Evolutionary conservation across 1,140 invertebrate genomes (phyloP).

Genomic region (Vollenhovia emeryi): DNA sequence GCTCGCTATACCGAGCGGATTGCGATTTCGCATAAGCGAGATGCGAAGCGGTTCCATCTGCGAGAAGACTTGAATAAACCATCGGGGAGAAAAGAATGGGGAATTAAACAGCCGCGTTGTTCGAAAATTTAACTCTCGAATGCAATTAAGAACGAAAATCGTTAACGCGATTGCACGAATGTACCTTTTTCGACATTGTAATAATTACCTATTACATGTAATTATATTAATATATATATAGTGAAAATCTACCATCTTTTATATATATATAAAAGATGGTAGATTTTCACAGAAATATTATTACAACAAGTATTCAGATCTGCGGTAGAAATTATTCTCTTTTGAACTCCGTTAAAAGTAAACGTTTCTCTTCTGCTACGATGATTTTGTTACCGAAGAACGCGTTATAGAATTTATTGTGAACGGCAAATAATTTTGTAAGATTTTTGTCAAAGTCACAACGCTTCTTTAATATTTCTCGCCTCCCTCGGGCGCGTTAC

Average conservation of each 20-base stretch:
- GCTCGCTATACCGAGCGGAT: constrained; percentile 63
- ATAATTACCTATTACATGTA: not conserved
- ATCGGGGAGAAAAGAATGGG: not conserved
- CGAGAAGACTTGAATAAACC: constrained; percentile 32
- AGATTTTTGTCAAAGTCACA: not conserved
- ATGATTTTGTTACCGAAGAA: not conserved
- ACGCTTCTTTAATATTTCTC: not conserved
- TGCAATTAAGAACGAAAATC: not conserved
- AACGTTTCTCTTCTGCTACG: not conserved
- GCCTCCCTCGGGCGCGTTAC: not conserved
- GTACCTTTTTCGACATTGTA: not conserved
- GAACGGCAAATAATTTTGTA: not conserved
- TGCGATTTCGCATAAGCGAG: constrained; percentile 67
- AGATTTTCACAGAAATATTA: not conserved
- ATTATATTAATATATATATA: not conserved
- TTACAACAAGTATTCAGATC: not conserved
- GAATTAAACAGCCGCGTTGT: not conserved
- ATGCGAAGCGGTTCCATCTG: constrained; percentile 7
- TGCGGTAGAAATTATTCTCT: not conserved
- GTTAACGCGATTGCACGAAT: not conserved
- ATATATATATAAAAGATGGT: too few relatives aligned
- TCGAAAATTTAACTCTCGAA: not conserved
- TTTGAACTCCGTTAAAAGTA: not conserved
- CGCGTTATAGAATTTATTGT: not conserved
- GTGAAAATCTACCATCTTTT: too few relatives aligned